Percentiles rank a stretch among this genome's conserved stretches.
These are phyloP conservation scores for Ctenoplectra terminalis DNA, from an alignment of 1,140 invertebrate genomes.

Conservation along the genomic window DNA sequence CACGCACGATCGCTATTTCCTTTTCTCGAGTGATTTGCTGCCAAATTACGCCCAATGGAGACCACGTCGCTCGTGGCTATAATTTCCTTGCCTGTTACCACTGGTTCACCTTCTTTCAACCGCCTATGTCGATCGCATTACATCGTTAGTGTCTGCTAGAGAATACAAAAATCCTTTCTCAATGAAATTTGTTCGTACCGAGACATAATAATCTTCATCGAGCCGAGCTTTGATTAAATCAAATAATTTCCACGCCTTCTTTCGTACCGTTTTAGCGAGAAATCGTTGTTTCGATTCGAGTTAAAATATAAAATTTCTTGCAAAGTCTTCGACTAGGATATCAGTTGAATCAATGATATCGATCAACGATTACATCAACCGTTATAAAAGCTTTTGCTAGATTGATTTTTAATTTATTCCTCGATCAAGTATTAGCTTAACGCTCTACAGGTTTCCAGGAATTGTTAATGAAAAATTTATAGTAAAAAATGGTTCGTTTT, in stretches of 20 bases:
- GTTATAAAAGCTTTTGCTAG: background rate
- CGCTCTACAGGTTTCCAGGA: background rate
- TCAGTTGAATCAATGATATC: no score
- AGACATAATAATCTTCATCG: background rate
- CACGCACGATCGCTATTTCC: slow-evolving; percentile 43
- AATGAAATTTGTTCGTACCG: background rate
- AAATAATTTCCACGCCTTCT: background rate
- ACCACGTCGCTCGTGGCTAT: slow-evolving; percentile 14
- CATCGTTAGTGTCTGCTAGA: background rate
- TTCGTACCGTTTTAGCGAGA: background rate
- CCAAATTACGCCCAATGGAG: slow-evolving; percentile 31
- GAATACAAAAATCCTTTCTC: background rate
- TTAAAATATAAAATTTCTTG: no score
- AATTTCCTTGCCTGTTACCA: slow-evolving; percentile 6
- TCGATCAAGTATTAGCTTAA: background rate
- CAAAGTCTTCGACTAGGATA: no score
- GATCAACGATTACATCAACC: no score
- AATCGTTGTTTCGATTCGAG: background rate
- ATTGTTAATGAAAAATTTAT: slow-evolving; percentile 8
- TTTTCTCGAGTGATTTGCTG: slow-evolving; percentile 37
- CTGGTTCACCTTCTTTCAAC: background rate
- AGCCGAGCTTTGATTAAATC: background rate
- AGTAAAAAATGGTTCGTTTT: background rate
- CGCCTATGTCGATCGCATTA: background rate
- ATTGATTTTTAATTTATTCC: background rate